Conservation (phyloP, 1,140 invertebrate genomes). For the Heliconius melpomene region DNA sequence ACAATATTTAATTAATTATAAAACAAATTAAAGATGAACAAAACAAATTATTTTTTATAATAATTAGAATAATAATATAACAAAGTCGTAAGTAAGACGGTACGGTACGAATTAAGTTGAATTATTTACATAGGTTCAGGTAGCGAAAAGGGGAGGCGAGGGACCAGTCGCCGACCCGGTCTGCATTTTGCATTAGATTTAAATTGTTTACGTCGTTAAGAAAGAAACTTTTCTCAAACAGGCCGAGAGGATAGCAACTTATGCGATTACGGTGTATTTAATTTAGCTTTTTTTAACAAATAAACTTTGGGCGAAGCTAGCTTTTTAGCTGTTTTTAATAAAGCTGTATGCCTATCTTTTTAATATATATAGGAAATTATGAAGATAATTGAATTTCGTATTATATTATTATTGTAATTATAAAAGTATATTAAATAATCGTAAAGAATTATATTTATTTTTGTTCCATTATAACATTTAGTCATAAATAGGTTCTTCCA, state of each 20-base stretch:
- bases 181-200: conserved; percentile 79
- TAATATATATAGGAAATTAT: not conserved
- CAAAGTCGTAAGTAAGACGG: conserved; percentile 23
- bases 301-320: not conserved
- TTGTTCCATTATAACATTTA: too few species aligned
- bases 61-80: conserved; percentile 20
- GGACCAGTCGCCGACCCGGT: conserved; percentile 50
- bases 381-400: not conserved
- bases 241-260: conserved; percentile 53
- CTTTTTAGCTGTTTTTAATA: conserved; percentile 6
- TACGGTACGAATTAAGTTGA: conserved; percentile 45
- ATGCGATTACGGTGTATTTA: conserved; percentile 51
- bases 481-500: too few species aligned
- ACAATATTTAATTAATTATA: too few species aligned
- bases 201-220: conserved; percentile 80
- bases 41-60: not conserved
- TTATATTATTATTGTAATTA: too few species aligned
- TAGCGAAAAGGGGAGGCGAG: conserved; percentile 45
- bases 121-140: conserved; percentile 67
- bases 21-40: not conserved
- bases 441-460: too few species aligned
- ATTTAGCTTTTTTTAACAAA: conserved; percentile 13
- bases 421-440: too few species aligned
- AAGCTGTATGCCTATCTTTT: not conserved
- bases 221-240: conserved; percentile 66